Evolutionary conservation across 2,113 vertebrate genomes (phyloP).

Genomic region (Galbula dea): DNA sequence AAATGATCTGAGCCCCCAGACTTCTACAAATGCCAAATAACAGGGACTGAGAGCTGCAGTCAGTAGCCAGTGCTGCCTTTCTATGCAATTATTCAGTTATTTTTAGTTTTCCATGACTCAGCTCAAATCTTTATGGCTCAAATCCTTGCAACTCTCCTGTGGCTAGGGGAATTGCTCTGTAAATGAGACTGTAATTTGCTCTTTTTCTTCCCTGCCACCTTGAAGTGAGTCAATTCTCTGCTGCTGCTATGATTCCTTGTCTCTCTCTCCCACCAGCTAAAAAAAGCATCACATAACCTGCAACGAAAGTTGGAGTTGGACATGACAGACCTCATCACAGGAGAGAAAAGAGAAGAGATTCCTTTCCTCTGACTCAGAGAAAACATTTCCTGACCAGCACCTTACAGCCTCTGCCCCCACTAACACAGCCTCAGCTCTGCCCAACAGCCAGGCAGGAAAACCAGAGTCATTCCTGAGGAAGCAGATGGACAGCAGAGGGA

Average conservation of each 20-base stretch:
- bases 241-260: neutral
- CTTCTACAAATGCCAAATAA: neutral
- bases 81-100: neutral
- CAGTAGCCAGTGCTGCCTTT: neutral
- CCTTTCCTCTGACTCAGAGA: neutral
- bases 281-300: neutral
- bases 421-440: neutral
- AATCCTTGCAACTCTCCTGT: neutral
- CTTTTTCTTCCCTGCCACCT: neutral
- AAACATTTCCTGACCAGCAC: neutral
- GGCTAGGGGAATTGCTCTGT: neutral
- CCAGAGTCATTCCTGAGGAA: neutral
- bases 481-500: neutral
- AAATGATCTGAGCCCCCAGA: neutral
- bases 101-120: neutral
- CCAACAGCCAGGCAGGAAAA: neutral
- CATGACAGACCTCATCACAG: neutral
- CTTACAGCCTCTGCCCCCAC: neutral
- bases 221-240: neutral
- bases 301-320: neutral
- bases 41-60: neutral
- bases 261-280: neutral
- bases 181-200: neutral
- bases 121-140: neutral
- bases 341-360: neutral